phyloP scores from a whole-genome alignment of 2,888 invertebrate species.

The Acronicta psi region DNA sequence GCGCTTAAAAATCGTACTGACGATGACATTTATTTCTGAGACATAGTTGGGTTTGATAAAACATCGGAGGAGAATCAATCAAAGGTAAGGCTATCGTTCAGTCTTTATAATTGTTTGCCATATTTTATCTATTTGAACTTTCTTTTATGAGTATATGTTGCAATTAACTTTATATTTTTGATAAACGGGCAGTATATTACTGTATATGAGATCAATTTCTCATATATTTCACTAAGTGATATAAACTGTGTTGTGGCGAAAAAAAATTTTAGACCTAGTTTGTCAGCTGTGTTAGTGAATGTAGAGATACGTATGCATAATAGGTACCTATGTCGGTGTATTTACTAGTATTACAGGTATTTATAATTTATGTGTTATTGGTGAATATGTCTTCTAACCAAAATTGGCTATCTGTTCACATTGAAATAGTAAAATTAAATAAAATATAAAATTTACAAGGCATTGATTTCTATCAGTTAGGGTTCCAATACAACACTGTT shows the following conservation, averaged over 20 bases:
- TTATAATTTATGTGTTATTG: slow-evolving; percentile 30
- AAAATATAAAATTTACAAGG: slow-evolving; percentile 7
- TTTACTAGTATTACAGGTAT: slow-evolving; percentile 48
- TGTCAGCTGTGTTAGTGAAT: slow-evolving; percentile 71
- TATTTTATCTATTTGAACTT: slow-evolving; percentile 83
- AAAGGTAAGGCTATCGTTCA: slow-evolving; percentile 75
- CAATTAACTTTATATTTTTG: slow-evolving; percentile 56
- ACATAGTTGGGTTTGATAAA: slow-evolving; percentile 62
- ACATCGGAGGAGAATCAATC: slow-evolving; percentile 70
- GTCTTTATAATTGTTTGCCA: slow-evolving; percentile 80
- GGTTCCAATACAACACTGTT: background rate
- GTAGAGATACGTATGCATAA: slow-evolving; percentile 65
- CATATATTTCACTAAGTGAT: slow-evolving; percentile 21
- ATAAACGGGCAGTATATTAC: slow-evolving; percentile 53
- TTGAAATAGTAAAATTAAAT: slow-evolving; percentile 4
- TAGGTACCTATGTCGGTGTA: slow-evolving; percentile 52
- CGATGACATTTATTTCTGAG: slow-evolving; percentile 67
- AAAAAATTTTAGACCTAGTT: slow-evolving; percentile 64
- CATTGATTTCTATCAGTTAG: slow-evolving; percentile 7
- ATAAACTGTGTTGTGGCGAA: slow-evolving; percentile 64
- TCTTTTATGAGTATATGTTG: slow-evolving; percentile 67
- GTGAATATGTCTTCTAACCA: slow-evolving; percentile 16
- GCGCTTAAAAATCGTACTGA: slow-evolving; percentile 59
- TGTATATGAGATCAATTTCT: slow-evolving; percentile 33
- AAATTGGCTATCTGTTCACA: slow-evolving; percentile 18